These are phyloP conservation scores for Hydrocynus forskahlii DNA, from an alignment of 2,797 vertebrate species.

Conservation along the genomic window DNA sequence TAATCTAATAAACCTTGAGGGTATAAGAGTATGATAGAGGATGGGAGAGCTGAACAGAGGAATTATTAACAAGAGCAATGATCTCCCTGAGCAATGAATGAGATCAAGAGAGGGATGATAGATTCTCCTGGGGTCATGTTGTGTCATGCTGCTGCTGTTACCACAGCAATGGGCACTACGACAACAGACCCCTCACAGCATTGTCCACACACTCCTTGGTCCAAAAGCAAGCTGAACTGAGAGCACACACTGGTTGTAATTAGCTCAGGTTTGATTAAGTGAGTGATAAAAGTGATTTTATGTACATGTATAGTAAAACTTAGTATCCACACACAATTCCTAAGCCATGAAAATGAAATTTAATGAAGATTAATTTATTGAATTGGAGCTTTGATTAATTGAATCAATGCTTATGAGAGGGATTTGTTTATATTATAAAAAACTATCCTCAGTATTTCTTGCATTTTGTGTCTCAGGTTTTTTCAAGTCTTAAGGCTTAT, in stretches of 20 bases:
- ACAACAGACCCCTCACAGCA: constrained; percentile 23
- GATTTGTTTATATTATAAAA: too few relatives aligned
- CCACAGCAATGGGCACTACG: constrained; percentile 16
- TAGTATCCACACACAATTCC: too few relatives aligned
- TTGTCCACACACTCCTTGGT: constrained; percentile 1
- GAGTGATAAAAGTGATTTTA: not conserved
- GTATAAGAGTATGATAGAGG: constrained; percentile 3
- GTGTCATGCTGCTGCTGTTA: constrained; percentile 27
- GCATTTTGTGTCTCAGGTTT: too few relatives aligned
- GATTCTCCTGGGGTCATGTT: constrained; percentile 29
- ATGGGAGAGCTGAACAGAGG: not conserved
- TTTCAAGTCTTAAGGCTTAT: too few relatives aligned
- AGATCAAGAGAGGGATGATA: not conserved
- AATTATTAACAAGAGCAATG: constrained; percentile 22
- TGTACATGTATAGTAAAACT: too few relatives aligned
- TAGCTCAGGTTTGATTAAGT: not conserved
- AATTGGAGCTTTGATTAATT: too few relatives aligned
- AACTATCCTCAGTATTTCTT: too few relatives aligned
- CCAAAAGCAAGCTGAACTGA: not conserved
- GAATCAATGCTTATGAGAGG: too few relatives aligned
- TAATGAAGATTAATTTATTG: too few relatives aligned
- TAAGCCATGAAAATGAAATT: too few relatives aligned
- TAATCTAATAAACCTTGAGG: constrained; percentile 1
- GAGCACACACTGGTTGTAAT: not conserved
- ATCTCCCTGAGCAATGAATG: constrained; percentile 37